Conservation (phyloP, 1,140 invertebrate species). For the Trichomalopsis sarcophagae region DNA sequence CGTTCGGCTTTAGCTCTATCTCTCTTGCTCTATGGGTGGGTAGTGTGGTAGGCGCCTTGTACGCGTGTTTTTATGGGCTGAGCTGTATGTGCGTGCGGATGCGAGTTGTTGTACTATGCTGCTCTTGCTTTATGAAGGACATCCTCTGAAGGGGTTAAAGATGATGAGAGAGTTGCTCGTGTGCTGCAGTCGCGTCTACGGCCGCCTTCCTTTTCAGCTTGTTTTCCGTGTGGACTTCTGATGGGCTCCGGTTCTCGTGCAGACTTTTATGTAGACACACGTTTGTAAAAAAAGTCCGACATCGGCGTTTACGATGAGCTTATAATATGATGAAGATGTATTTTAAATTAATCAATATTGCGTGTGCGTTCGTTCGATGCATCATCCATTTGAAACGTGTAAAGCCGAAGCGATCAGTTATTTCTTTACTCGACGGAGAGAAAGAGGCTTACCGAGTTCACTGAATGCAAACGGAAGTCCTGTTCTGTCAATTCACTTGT, state of each 20-base stretch:
- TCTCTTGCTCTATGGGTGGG: neutral
- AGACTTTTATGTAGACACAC: neutral
- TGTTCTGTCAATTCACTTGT: constrained; percentile 10
- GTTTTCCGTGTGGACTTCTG: neutral
- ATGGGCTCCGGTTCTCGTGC: neutral
- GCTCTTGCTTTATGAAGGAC: constrained; percentile 53
- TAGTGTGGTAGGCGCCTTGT: constrained; percentile 7
- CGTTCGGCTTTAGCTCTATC: neutral
- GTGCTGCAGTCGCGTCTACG: neutral
- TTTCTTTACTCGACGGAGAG: neutral
- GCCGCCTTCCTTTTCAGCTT: neutral
- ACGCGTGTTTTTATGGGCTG: constrained; percentile 20
- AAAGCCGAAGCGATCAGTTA: too few relatives aligned
- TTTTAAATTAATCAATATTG: neutral
- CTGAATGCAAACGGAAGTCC: neutral
- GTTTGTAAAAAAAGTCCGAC: neutral
- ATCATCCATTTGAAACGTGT: too few relatives aligned
- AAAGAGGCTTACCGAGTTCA: neutral
- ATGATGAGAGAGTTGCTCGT: neutral
- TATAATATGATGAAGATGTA: neutral
- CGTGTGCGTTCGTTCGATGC: too few relatives aligned
- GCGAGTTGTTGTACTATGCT: constrained; percentile 13
- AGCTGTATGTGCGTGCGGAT: neutral
- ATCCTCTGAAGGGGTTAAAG: constrained; percentile 5
- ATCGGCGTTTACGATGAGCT: neutral